These are phyloP conservation scores for Heterocephalus glaber DNA, from an alignment of 2,113 vertebrate species.

Conservation along the genomic window DNA sequence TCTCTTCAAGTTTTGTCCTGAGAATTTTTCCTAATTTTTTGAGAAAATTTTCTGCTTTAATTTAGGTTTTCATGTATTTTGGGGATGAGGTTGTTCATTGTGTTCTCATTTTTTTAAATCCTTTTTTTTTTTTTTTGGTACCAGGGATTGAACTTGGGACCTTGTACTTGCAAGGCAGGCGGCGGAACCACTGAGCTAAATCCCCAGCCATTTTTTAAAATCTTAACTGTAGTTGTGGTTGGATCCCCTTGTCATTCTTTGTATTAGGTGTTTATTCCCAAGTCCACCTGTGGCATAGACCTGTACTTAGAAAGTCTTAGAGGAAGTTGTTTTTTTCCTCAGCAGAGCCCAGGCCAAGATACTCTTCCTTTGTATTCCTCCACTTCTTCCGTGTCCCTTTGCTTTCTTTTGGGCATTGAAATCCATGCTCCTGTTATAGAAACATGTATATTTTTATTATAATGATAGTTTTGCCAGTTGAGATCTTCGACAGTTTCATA, in stretches of 20 bases:
- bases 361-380: neutral
- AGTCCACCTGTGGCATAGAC: neutral
- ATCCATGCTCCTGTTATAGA: neutral
- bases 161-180: no score
- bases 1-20: neutral
- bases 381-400: neutral
- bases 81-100: neutral
- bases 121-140: no score
- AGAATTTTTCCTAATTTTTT: constrained; percentile 27
- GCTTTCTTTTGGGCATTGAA: neutral
- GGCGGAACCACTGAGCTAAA: no score
- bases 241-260: neutral
- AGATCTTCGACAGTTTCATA: neutral
- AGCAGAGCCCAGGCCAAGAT: neutral
- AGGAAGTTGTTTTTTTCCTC: neutral
- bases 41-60: neutral
- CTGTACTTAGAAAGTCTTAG: neutral
- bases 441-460: neutral
- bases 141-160: no score
- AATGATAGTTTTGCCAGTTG: neutral
- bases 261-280: neutral
- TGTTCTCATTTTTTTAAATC: neutral
- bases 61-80: neutral
- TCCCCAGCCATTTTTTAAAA: neutral
- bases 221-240: neutral